phyloP scores from a whole-genome alignment of 1,140 invertebrate genomes.

The Orussus abietinus region DNA sequence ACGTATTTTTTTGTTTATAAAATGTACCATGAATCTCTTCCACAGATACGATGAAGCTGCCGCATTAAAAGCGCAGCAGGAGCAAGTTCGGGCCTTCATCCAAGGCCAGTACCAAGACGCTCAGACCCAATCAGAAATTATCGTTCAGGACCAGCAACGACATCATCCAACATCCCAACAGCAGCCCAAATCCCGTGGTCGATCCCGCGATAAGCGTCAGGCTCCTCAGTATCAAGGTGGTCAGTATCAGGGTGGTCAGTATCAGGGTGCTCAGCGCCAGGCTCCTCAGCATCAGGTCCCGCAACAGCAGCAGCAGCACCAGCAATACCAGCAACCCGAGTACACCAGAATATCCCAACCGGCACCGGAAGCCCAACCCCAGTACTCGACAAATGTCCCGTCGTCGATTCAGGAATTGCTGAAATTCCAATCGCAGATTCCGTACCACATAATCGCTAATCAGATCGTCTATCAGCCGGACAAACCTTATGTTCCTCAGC shows the following conservation, averaged over 20 bases:
- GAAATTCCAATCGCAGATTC: conserved; percentile 42
- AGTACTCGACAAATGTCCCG: conserved; percentile 45
- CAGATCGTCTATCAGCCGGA: conserved; percentile 34
- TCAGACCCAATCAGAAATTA: conserved; percentile 14
- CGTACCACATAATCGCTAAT: conserved; percentile 48
- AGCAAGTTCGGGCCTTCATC: conserved; percentile 23
- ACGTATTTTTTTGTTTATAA: too few species aligned
- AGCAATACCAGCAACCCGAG: conserved; percentile 19
- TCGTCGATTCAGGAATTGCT: conserved; percentile 35
- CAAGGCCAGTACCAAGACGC: conserved; percentile 15
- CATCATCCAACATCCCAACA: conserved; percentile 2
- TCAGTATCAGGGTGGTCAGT: conserved; percentile 14
- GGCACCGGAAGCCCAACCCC: conserved; percentile 31
- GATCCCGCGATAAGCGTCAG: conserved; percentile 18
- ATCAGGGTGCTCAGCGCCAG: conserved; percentile 22
- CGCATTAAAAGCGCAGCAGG: conserved; percentile 32
- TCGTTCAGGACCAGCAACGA: conserved; percentile 8
- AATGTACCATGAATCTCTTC: too few species aligned
- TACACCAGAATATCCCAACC: conserved; percentile 35
- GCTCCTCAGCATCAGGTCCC: conserved; percentile 16
- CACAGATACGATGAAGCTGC: too few species aligned
- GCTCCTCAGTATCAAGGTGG: conserved; percentile 11
- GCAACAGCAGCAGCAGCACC: conserved; percentile 17
- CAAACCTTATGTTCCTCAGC: conserved; percentile 45
- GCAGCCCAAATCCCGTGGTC: background rate